phyloP scores from a whole-genome alignment of 2,113 vertebrate species.

The Micronycteris hirsuta region DNA sequence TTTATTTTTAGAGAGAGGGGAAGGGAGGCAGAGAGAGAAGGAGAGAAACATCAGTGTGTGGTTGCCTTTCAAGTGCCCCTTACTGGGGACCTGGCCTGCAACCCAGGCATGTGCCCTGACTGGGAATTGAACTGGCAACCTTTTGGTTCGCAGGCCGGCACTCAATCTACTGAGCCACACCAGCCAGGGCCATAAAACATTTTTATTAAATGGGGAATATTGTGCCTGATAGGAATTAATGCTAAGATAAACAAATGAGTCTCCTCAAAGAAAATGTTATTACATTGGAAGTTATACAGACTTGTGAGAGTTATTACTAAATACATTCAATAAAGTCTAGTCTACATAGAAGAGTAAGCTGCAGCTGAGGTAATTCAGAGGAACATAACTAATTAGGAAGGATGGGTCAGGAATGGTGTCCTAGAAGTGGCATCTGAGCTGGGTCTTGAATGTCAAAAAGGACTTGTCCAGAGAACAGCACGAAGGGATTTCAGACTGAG shows the following conservation, averaged over 20 bases:
- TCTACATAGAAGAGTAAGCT: background rate
- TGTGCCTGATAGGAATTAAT: background rate
- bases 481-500: background rate
- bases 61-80: too few relatives aligned
- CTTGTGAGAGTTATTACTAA: background rate
- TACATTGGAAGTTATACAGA: background rate
- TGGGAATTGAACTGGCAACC: too few relatives aligned
- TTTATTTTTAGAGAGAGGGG: too few relatives aligned
- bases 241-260: background rate
- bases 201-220: background rate
- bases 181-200: too few relatives aligned
- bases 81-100: too few relatives aligned
- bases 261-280: background rate
- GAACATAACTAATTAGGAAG: background rate
- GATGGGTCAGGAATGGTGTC: background rate
- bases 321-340: background rate
- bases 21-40: too few relatives aligned
- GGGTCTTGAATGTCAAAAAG: background rate
- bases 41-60: too few relatives aligned
- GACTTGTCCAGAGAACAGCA: background rate
- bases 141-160: too few relatives aligned
- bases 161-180: too few relatives aligned
- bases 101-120: too few relatives aligned
- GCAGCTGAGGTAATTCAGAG: background rate
- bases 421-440: background rate